Evolutionary conservation across 2,113 vertebrate genomes (phyloP).

Genomic region (Grammomys dolichurus): DNA sequence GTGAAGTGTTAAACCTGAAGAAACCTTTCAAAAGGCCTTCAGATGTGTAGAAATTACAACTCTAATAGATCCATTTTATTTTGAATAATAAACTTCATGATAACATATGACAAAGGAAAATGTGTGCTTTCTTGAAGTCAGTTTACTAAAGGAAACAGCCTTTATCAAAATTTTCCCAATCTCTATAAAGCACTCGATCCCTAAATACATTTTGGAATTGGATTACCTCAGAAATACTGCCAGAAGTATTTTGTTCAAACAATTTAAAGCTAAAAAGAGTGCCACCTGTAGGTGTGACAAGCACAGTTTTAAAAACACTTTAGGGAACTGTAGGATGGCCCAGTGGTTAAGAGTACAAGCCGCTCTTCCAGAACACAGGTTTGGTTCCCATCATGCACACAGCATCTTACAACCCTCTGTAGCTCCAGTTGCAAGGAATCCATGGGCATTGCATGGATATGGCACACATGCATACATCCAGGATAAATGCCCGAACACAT

Average conservation of each 20-base stretch:
- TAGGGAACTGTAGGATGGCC: background rate
- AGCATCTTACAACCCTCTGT: background rate
- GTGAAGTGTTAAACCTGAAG: background rate
- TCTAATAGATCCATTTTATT: background rate
- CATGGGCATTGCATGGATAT: too few species aligned
- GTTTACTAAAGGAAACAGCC: slow-evolving; percentile 30
- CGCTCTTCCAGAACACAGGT: background rate
- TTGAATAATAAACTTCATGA: slow-evolving; percentile 26
- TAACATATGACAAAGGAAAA: slow-evolving; percentile 36
- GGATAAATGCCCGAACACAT: background rate
- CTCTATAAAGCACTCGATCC: background rate
- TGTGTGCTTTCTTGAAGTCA: slow-evolving; percentile 5
- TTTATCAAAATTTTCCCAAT: background rate
- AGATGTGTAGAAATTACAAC: background rate
- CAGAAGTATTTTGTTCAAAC: slow-evolving; percentile 1
- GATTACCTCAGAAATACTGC: slow-evolving; percentile 19
- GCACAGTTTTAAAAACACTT: background rate
- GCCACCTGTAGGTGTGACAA: background rate
- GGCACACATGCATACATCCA: background rate
- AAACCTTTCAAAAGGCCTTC: background rate
- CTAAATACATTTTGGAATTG: background rate
- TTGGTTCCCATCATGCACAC: background rate
- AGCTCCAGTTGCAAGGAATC: background rate
- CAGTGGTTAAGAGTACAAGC: background rate
- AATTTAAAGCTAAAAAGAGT: background rate